Percentiles rank a stretch among this genome's conserved stretches.
These are phyloP conservation scores for Coelopa pilipes DNA, from an alignment of 2,888 invertebrate genomes.

Conservation along the genomic window DNA sequence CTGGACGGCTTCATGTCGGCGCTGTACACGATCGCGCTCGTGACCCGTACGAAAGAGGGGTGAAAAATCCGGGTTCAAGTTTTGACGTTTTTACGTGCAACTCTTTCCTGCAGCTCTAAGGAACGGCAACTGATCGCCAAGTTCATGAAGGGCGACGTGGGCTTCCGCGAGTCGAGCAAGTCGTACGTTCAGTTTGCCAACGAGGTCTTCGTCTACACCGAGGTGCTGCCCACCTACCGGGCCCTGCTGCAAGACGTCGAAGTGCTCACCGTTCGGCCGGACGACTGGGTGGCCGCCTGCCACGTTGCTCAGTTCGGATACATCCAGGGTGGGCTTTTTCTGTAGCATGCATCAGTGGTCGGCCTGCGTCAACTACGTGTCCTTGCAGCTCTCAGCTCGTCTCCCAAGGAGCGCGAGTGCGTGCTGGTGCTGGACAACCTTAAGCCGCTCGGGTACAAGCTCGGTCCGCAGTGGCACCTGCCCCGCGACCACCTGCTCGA, in stretches of 20 bases:
- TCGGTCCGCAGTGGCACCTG: slow-evolving; percentile 59
- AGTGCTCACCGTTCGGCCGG: slow-evolving; percentile 30
- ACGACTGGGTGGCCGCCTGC: slow-evolving; percentile 54
- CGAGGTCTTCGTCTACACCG: slow-evolving; percentile 59
- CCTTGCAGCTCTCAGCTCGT: slow-evolving; percentile 49
- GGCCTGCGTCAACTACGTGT: neutral
- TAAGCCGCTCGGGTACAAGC: slow-evolving; percentile 54
- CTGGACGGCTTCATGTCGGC: slow-evolving; percentile 65
- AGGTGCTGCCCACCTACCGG: slow-evolving; percentile 59
- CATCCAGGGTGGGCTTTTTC: slow-evolving; percentile 54
- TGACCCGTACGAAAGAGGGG: slow-evolving; percentile 46
- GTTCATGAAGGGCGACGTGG: slow-evolving; percentile 62
- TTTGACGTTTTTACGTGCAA: neutral
- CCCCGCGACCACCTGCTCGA: slow-evolving; percentile 56
- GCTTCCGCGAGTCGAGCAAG: slow-evolving; percentile 58
- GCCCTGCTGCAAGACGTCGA: slow-evolving; percentile 50
- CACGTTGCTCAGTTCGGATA: slow-evolving; percentile 58
- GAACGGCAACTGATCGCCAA: slow-evolving; percentile 56
- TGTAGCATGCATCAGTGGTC: neutral
- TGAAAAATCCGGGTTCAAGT: slow-evolving; percentile 33
- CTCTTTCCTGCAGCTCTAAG: slow-evolving; percentile 40
- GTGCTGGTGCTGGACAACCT: slow-evolving; percentile 61
- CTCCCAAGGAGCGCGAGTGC: slow-evolving; percentile 50
- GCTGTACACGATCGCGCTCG: slow-evolving; percentile 54
- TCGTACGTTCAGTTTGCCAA: slow-evolving; percentile 62